Percentiles rank a stretch among this genome's conserved stretches.
Evolutionary conservation across 1,140 invertebrate genomes (phyloP).

Genomic region (Dryas iulia): DNA sequence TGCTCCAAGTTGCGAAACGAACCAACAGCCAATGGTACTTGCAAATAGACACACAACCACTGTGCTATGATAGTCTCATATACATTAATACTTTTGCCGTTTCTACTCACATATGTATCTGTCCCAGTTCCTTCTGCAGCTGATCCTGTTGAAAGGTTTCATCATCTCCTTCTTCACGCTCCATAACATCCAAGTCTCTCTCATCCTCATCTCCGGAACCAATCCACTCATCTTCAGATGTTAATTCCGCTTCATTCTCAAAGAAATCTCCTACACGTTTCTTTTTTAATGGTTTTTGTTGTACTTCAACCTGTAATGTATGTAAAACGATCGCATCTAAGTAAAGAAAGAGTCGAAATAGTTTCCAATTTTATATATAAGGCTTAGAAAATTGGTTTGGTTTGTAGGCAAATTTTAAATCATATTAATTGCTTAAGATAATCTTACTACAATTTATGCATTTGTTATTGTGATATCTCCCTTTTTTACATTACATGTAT

Average conservation of each 20-base stretch:
- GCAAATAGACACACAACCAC: no score
- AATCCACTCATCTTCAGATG: constrained; percentile 88
- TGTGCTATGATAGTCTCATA: no score
- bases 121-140: constrained; percentile 84
- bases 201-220: constrained; percentile 90
- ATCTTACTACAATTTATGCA: no score
- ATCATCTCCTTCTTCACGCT: constrained; percentile 87
- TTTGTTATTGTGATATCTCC: no score
- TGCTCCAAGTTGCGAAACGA: no score
- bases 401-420: no score
- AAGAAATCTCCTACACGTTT: constrained; percentile 85
- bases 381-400: no score
- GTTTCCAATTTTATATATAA: background rate
- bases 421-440: no score
- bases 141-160: constrained; percentile 87
- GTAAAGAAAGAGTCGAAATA: no score
- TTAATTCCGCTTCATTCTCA: constrained; percentile 91
- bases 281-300: constrained; percentile 66
- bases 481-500: no score
- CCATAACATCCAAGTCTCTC: constrained; percentile 85
- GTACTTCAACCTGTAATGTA: constrained; percentile 55
- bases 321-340: background rate
- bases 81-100: no score
- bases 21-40: no score
- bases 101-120: constrained; percentile 85